phyloP scores from a whole-genome alignment of 2,797 vertebrate species.

The Gallinago stenura region DNA sequence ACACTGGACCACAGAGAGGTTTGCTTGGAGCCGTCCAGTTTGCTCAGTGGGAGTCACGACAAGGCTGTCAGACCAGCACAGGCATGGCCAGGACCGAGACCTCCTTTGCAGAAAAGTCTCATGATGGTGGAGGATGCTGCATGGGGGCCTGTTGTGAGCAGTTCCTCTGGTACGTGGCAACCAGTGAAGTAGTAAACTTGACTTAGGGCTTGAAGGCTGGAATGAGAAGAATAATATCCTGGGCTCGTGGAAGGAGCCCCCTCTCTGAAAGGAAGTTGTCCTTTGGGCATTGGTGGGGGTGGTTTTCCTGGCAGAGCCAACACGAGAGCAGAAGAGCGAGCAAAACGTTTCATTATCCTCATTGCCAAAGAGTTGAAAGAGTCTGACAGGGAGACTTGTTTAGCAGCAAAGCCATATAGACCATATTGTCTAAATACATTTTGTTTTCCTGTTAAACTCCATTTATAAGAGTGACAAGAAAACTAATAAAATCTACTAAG shows the following conservation, averaged over 20 bases:
- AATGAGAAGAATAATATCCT: not conserved
- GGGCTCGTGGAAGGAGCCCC: not conserved
- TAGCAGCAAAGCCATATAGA: constrained; percentile 26
- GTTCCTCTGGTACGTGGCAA: not conserved
- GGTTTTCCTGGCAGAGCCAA: not conserved
- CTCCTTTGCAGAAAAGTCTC: not conserved
- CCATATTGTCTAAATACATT: constrained; percentile 38
- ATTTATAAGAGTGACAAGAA: constrained; percentile 57
- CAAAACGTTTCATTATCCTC: not conserved
- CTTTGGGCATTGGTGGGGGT: not conserved
- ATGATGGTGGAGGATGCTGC: rapidly evolving
- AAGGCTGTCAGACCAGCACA: not conserved
- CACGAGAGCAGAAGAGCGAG: not conserved
- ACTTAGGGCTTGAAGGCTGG: not conserved
- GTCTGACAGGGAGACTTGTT: constrained; percentile 26
- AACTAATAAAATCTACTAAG: constrained; percentile 56
- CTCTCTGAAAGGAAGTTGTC: not conserved
- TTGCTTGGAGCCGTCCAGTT: not conserved
- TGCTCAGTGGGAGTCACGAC: not conserved
- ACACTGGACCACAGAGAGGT: not conserved
- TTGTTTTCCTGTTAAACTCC: constrained; percentile 41
- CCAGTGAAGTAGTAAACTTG: not conserved
- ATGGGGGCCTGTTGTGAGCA: rapidly evolving
- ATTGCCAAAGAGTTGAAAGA: not conserved
- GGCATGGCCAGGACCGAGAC: not conserved